These are phyloP conservation scores for Drosophila takahashii DNA, from an alignment of 1,140 invertebrate species.

Conservation along the genomic window DNA sequence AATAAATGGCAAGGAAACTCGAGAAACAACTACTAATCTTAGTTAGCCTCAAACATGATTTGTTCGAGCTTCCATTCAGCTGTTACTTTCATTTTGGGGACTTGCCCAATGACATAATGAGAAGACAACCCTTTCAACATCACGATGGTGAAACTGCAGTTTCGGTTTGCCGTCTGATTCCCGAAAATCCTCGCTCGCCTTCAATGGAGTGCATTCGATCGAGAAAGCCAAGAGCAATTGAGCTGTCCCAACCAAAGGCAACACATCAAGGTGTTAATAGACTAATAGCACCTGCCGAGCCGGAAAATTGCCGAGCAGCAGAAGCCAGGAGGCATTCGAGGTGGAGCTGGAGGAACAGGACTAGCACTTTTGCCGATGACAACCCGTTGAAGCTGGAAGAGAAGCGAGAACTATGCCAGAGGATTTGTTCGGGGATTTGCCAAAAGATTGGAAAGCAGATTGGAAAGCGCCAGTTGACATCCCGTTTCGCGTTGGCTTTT, in stretches of 20 bases:
- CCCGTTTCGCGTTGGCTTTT: constrained; percentile 28
- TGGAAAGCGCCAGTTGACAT: constrained; percentile 23
- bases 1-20: background rate
- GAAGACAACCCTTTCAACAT: background rate
- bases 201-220: constrained; percentile 48
- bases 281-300: constrained; percentile 37
- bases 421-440: constrained; percentile 53
- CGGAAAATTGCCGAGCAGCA: constrained; percentile 47
- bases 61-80: background rate
- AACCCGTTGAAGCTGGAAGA: constrained; percentile 52
- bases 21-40: background rate
- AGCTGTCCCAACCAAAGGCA: constrained; percentile 1
- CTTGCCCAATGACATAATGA: constrained; percentile 26
- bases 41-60: background rate
- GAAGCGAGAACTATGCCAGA: constrained; percentile 16
- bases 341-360: background rate
- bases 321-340: no score
- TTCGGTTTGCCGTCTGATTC: background rate
- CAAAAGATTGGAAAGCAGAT: constrained; percentile 27
- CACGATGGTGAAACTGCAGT: no score
- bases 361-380: constrained; percentile 49
- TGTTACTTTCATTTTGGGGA: background rate
- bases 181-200: constrained; percentile 1
- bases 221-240: constrained; percentile 34
- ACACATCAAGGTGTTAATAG: constrained; percentile 44